Evolutionary conservation across 2,888 invertebrate species (phyloP), one percentile per base, ranked within the genome.

Genomic region (Lycia hirtaria): DNA sequence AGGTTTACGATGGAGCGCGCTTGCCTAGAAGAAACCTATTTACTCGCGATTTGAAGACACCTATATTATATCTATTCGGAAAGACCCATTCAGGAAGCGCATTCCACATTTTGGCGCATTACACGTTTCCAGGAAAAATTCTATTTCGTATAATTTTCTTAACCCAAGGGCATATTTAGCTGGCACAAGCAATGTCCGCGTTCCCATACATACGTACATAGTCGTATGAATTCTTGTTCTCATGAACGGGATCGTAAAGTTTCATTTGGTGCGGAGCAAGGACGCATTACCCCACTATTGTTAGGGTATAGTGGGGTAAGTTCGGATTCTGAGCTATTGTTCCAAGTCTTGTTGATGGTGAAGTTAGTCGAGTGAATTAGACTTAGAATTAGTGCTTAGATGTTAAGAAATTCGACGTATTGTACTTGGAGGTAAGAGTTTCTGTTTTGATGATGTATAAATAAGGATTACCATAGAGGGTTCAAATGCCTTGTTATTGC

Each of bases 181-280:
- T 15, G n/a, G 20, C 41, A 5, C 5, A 6, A n/a, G 15, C n/a
- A 9, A 33, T 14, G 28, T 10, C 14, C 43, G 37, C 51, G 26
- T 41, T 32, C 43, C 44, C 17, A 7, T 37, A 37, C 52, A 37
- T 28, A n/a, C 35, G 35, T 10, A 28, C 43, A 51, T 19, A n/a
- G 33, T 47, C 41, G 15, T 52, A 50, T 60, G 57, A 65, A 60
- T 62, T 56, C 65, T 58, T 58, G 56, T 58, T 56, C 59, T 50
- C 54, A 48, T 49, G 54, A 50, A 43, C 40, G 51, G 40, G 54
- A 51, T 52, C 60, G 38, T 61, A 65, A 49, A 57, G 10, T 63
- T 63, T 63, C 59, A 66, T 63, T 63, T 61, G 59, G 59, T 55
- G 56, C 51, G 41, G 38, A 37, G 33, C 58, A 56, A 56, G 51